Evolutionary conservation across 2,113 vertebrate species (phyloP), one percentile per base, ranked within the genome.

Genomic region (Callionymus lyra): DNA sequence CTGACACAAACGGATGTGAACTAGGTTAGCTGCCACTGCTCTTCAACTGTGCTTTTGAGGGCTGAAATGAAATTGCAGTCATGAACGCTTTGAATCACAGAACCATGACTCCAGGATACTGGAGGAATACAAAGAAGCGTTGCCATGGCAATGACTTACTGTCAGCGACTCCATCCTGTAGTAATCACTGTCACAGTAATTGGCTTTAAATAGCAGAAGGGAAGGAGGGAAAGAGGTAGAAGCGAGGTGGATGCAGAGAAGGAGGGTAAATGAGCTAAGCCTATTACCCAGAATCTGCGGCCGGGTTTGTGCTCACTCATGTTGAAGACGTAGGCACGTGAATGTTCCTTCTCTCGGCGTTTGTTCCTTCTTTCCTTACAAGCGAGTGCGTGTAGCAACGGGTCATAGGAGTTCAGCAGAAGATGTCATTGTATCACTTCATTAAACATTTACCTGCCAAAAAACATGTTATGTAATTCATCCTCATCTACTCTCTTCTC

Each of bases 61-160:
- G 73, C 69, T 59, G 53, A 40, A 52, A 53, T 59, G 49, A 54
- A 61, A 56, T 68, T 50, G 59, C 67, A 70, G 59, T 50, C 35
- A 63, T 31, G 47, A 27, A 48, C 36, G 63, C 36, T 21, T 65
- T 68, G 65, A 77, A 57, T 62, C 56, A 49, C 44, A 44, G 65
- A 65, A 40, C 39, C 46, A 27, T 35, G 39, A 59, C 52, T 56
- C 57, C 48, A 40, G 59, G 55, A 54, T 34, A 41, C 9, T 21
- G 34, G 32, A 32, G 12, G 47, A 47, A 61, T 41, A 40, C 41
- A 31, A 44, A 34, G 45, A 16, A 13, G 31, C 1, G 65, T 83
- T 80, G 54, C 73, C 61, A 80, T 78, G 64, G 76, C 40, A 57
- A 82, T 68, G 72, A 52, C 62, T 69, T 53, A 51, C 71, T 51